A percentile compares a stretch with the other conserved stretches of the same genome.
phyloP scores from a whole-genome alignment of 2,113 vertebrate species.

The Mobula hypostoma region DNA sequence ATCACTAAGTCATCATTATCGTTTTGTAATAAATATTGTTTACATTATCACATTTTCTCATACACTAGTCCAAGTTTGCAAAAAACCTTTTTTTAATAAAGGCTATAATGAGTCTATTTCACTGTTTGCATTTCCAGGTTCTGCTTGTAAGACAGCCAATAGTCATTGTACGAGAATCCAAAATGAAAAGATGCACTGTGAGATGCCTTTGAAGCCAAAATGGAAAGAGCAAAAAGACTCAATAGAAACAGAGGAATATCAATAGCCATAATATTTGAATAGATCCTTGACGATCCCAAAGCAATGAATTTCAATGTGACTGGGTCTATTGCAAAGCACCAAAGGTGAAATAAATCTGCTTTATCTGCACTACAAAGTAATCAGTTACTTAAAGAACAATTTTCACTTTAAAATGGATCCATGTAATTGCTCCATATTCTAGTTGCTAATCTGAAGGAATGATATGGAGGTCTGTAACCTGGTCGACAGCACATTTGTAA shows the following conservation, averaged over 20 bases:
- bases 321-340: slow-evolving; percentile 67
- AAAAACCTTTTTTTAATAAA: not conserved
- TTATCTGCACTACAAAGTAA: slow-evolving; percentile 61
- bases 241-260: slow-evolving; percentile 77
- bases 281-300: slow-evolving; percentile 73
- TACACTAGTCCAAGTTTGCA: not conserved
- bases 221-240: slow-evolving; percentile 69
- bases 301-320: slow-evolving; percentile 85
- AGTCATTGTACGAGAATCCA: not conserved
- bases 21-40: slow-evolving; percentile 25
- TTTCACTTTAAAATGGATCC: not conserved
- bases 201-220: slow-evolving; percentile 66
- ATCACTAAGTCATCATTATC: slow-evolving; percentile 34
- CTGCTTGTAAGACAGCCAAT: not conserved
- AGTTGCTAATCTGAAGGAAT: not conserved
- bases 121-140: slow-evolving; percentile 1
- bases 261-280: slow-evolving; percentile 86
- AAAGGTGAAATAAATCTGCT: slow-evolving; percentile 63
- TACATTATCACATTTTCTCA: slow-evolving; percentile 29
- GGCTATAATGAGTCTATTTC: not conserved
- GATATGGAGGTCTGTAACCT: not conserved
- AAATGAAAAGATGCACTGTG: slow-evolving; percentile 60
- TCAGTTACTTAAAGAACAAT: slow-evolving; percentile 67
- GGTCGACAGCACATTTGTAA: not conserved
- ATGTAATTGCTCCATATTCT: slow-evolving; percentile 30